Evolutionary conservation across 2,888 invertebrate species (phyloP), one percentile per base, ranked within the genome.

Genomic region (Orchesella flavescens): DNA sequence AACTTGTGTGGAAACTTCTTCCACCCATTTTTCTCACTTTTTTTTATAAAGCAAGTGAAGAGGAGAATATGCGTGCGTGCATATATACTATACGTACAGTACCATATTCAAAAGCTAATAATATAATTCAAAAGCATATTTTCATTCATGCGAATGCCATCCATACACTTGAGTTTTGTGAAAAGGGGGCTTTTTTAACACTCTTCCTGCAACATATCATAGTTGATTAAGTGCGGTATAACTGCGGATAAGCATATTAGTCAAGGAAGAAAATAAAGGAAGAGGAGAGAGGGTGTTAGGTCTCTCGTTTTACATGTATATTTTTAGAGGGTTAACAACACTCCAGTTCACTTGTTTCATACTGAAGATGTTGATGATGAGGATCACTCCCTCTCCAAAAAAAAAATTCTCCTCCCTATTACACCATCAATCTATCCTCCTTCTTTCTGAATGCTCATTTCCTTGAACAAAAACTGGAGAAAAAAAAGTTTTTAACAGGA

Each of bases 371-470:
- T 19, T 61, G 61, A 44, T 21, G 61, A 43, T 75, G 66, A 68
- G 71, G 53, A 61, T 78, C 78, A 78, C 78, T 78, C 78, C 78
- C 76, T 44, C 46, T 59, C 23, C n/a, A 43, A 19, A 17, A 24
- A 61, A 49, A 17, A 78, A 19, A n/a, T 55, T 59, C 19, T 43
- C 44, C 68, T 68, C 34, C 34, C 34, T 34, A 34, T 24, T n/a
- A 21, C 59, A 59, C 59, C 59, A 59, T 59, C 59, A 73, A 15
- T 65, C 57, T 59, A 77, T 77, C 61, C n/a, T n/a, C n/a, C n/a
- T n/a, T n/a, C n/a, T n/a, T 46, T 77, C 69, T 77, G 69, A 77
- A 69, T 77, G 77, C 23, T 69, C 77, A 69, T 69, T 77, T 77
- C 59, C 77, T 77, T 34, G 21, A 65, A n/a, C n/a, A n/a, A n/a